phyloP scores from a whole-genome alignment of 2,888 invertebrate genomes.

The Cheilosia impressa region DNA sequence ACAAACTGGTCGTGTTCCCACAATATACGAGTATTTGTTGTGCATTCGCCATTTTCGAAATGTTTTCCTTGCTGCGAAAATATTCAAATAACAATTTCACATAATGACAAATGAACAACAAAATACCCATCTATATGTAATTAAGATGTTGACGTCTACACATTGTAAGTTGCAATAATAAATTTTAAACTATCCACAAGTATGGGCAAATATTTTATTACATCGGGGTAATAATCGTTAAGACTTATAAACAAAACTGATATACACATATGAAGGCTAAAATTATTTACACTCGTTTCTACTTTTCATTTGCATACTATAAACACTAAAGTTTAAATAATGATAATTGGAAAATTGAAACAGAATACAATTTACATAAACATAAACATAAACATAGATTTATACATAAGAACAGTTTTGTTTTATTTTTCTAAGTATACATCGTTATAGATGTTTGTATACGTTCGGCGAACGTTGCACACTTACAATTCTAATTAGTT shows the following conservation, averaged over 20 bases:
- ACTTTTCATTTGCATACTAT: not conserved
- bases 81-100: not conserved
- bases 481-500: conserved; percentile 17
- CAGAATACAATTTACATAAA: conserved; percentile 6
- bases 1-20: conserved; percentile 62
- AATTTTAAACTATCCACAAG: conserved; percentile 25
- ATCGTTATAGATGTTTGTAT: conserved; percentile 13
- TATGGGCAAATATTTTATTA: conserved; percentile 46
- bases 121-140: not conserved
- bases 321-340: conserved; percentile 43
- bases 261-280: conserved; percentile 38
- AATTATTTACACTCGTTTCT: conserved; percentile 49
- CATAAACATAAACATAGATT: conserved; percentile 40
- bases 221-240: conserved; percentile 43
- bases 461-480: conserved; percentile 43
- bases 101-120: conserved; percentile 17
- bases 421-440: conserved; percentile 29
- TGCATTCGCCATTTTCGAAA: conserved; percentile 1
- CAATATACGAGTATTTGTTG: not conserved
- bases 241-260: conserved; percentile 40
- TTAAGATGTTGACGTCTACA: conserved; percentile 33
- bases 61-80: conserved; percentile 5
- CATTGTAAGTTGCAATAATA: conserved; percentile 29
- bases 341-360: conserved; percentile 12
- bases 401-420: conserved; percentile 32